Evolutionary conservation across 2,797 vertebrate genomes (phyloP).

Genomic region (Anabas testudineus): DNA sequence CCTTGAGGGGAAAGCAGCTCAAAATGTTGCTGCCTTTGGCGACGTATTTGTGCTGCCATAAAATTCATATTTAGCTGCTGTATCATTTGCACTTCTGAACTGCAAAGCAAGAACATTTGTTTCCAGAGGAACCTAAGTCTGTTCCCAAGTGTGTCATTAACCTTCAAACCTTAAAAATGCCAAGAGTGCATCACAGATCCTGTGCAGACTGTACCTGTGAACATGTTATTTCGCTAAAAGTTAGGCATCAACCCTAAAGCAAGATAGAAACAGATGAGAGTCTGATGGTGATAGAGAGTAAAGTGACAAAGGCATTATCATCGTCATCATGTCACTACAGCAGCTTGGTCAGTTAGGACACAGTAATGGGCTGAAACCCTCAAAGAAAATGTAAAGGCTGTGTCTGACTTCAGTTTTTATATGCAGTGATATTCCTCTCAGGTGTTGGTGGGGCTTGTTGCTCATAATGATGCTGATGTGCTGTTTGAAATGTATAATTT

Average conservation of each 20-base stretch:
- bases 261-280: conserved; percentile 13
- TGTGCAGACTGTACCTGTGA: background rate
- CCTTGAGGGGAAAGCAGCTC: background rate
- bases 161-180: background rate
- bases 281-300: background rate
- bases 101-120: conserved; percentile 6
- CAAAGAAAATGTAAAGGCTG: conserved; percentile 15
- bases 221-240: background rate
- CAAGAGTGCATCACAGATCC: background rate
- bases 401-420: too few relatives aligned
- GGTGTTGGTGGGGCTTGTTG: background rate
- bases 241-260: background rate
- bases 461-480: conserved; percentile 9
- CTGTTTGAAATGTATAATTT: conserved; percentile 17
- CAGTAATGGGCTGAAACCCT: conserved; percentile 15
- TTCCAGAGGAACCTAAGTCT: background rate
- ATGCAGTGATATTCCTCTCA: too few relatives aligned
- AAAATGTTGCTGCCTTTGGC: background rate
- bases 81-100: conserved; percentile 14
- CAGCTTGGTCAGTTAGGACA: conserved; percentile 10
- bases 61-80: conserved; percentile 12
- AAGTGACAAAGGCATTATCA: conserved; percentile 8
- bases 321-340: conserved; percentile 14
- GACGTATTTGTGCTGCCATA: background rate
- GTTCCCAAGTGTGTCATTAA: background rate